Base-by-base conservation (phyloP, 1,140 invertebrate genomes). In the Papilio dardanus region DNA sequence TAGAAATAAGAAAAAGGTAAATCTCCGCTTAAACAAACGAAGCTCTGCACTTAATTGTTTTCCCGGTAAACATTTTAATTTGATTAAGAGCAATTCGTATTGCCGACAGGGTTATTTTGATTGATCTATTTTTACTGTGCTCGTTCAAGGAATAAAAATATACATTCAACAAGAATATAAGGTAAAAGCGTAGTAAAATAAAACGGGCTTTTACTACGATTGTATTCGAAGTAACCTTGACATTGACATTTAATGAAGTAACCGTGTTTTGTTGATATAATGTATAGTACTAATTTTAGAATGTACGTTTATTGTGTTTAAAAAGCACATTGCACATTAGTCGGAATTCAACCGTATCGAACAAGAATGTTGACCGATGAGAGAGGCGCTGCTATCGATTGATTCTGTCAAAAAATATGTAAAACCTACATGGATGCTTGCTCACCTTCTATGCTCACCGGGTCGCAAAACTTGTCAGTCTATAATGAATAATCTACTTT, bases 161-260 rank as follows among this genome's bases (percentile, higher is more conserved):
- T 50, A 24, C 21, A 24, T 28, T 1, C 46, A 46, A n/a, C 42
- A 6, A 2, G 16, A 46, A 46, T 58, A 28, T 58, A 10, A 24
- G 10, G 24, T 58, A 28, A 14, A 28, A n/a, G 8, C 10, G 24
- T 58, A 28, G 19, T 24, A 58, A 28, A 58, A 24, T 8, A 24
- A 58, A 58, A 10, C 7, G 21, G 28, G 54, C 2, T 28, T 28
- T 28, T 28, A 58, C 54, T 58, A 28, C 21, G 54, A 14, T 58
- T 12, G 21, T 58, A 58, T 10, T 58, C 54, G 31, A 74, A 21
- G 67, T 71, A 58, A 75, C 73, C 33, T 73, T 54, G 66, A 73
- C 67, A 79, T 58, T 58, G 3, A 28, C 54, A 21, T 54, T 54
- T 54, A 54, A 12, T 58, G 21, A 58, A 24, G 54, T 58, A 28